Evolutionary conservation across 2,888 invertebrate genomes (phyloP), one percentile per base, ranked within the genome.

Genomic region (Baccha elongata): DNA sequence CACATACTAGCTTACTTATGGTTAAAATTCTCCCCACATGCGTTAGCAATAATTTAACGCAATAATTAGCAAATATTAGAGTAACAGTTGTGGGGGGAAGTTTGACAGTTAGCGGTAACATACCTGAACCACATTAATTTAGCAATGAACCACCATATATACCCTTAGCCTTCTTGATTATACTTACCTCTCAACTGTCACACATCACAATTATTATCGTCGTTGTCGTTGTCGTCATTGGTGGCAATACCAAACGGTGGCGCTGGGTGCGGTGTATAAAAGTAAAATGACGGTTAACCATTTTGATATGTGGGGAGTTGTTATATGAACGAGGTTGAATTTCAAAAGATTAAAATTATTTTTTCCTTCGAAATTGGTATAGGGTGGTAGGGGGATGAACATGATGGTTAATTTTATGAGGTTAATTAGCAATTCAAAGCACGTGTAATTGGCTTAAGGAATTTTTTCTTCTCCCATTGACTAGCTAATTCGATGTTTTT

Each of bases 51-150:
- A 78, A 78, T 83, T 83, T 83, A 83, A 83, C 78, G 73, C 78
- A 78, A 83, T 83, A 83, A 83, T 83, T 83, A 83, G 83, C 83
- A 78, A 83, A 83, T 83, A 83, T 83, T 83, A 68, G 72, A 58
- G 44, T 35, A 40, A 46, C 21, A 42, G 40, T 42, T 42, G 62
- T 42, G 74, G 29, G 68, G 55, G 68, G 50, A 50, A 55, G 67
- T 68, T 78, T 68, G 78, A 67, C 78, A 78, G 72, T 83, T 73
- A 78, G 78, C 64, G 83, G 78, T 78, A 78, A 68, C 83, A 78
- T 78, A 83, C 68, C 78, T 83, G 78, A 58, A 73, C 83, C 83
- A 67, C 83, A 83, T 68, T 78, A 78, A 78, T 83, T 64, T 64
- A 62, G 44, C 17, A 5, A 60, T 42, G 11, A 42, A 15, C 71